These are phyloP conservation scores for Ploceus nigricollis DNA, from an alignment of 2,113 vertebrate species.

Conservation along the genomic window DNA sequence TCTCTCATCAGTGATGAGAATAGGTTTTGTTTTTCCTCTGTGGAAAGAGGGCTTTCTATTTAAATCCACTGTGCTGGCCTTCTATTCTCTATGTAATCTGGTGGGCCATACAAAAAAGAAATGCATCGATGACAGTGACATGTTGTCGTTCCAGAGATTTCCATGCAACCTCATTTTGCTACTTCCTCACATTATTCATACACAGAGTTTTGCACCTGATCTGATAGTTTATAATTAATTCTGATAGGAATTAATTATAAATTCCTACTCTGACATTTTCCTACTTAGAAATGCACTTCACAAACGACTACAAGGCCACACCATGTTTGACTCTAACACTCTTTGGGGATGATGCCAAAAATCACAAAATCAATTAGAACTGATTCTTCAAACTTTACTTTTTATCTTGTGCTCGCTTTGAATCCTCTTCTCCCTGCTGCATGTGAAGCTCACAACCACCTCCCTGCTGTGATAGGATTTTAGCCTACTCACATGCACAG, in stretches of 20 bases:
- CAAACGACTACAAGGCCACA: not conserved
- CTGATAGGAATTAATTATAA: not conserved
- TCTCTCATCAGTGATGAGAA: not conserved
- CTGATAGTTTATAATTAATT: not conserved
- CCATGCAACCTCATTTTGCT: not conserved
- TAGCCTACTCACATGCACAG: not conserved
- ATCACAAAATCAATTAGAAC: not conserved
- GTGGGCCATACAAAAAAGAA: not conserved
- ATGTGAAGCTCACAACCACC: not conserved
- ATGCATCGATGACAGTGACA: accelerated
- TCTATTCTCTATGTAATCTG: not conserved
- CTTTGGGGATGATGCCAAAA: not conserved
- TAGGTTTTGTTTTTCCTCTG: not conserved
- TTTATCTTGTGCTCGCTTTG: not conserved
- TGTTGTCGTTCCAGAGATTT: not conserved
- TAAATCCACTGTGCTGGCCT: not conserved
- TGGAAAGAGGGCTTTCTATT: not conserved
- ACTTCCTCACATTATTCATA: not conserved
- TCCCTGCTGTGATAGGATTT: not conserved
- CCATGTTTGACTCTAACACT: not conserved
- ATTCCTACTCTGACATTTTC: not conserved
- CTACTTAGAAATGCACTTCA: not conserved
- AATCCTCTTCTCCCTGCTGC: not conserved
- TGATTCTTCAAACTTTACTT: not conserved
- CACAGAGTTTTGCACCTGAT: not conserved